Evolutionary conservation across 2,113 vertebrate genomes (phyloP), one percentile per base, ranked within the genome.

Genomic region (Sinocyclocheilus maitianheensis): DNA sequence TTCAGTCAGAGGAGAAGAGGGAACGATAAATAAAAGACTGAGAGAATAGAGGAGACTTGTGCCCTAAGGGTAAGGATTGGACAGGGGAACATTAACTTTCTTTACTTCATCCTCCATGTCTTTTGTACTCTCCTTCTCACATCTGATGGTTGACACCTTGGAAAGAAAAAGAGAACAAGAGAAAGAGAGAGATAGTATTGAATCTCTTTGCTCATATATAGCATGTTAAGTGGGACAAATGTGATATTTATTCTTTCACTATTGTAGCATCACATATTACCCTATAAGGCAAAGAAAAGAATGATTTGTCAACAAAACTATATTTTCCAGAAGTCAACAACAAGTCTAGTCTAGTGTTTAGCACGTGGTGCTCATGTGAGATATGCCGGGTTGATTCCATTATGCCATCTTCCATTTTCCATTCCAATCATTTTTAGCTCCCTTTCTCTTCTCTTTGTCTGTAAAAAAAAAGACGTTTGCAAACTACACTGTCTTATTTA

Each of bases 21-120:
- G 72, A 81, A 60, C 34, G 72, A 85, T 71, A 43, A 69, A 62
- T 83, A 89, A 87, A 89, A 88, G 81, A 67, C 83, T 71, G 60
- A 83, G 83, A 88, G 84, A 77, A 88, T 72, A 89, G 24, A 18
- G 80, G 81, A 90, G 83, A 84, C 85, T 85, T 81, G 48, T 1
- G 2, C 90, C 85, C 53, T 71, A 14, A 90, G 88, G 87, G 77
- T 81, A 78, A 84, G 84, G 84, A 87, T 83, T 87, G 89, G 90
- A 90, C 90, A 91, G 93, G 91, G 88, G 92, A 93, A 93, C 92
- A 93, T 93, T 93, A 92, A 94, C 94, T 93, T 89, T 90, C 90
- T 91, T 83, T 83, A 20, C 90, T 90, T 85, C 83, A 88, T 84
- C 84, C 81, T 30, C 77, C 76, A 43, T 83, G 16, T 84, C 34